phyloP scores from a whole-genome alignment of 2,888 invertebrate species.

The Erynnis tages region DNA sequence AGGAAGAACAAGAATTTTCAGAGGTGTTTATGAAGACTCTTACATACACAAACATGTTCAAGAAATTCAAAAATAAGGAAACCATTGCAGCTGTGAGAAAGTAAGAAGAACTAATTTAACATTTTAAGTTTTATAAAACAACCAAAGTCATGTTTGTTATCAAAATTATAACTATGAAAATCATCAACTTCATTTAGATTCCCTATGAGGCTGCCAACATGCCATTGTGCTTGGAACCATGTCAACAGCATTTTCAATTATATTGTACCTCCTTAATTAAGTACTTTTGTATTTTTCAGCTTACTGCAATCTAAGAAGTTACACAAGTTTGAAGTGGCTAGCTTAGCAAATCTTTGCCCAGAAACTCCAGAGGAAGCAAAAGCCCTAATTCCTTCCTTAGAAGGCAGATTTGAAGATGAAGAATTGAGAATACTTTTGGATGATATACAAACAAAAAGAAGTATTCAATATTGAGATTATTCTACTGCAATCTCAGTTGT shows the following conservation, averaged over 20 bases:
- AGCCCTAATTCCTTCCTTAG: slow-evolving; percentile 97
- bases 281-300: slow-evolving; percentile 74
- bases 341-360: slow-evolving; percentile 98
- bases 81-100: slow-evolving; percentile 97
- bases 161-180: no score
- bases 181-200: no score
- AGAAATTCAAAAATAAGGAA: slow-evolving; percentile 99
- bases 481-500: no score
- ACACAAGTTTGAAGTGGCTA: slow-evolving; percentile 99
- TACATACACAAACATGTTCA: slow-evolving; percentile 97
- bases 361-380: slow-evolving; percentile 99
- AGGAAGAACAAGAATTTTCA: slow-evolving; percentile 98
- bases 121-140: background rate
- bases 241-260: no score
- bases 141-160: no score
- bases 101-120: slow-evolving; percentile 66
- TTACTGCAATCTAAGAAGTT: slow-evolving; percentile 95
- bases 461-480: slow-evolving; percentile 93
- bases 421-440: slow-evolving; percentile 97
- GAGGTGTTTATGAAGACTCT: slow-evolving; percentile 99
- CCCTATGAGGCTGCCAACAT: no score
- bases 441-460: slow-evolving; percentile 98
- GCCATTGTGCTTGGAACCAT: no score
- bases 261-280: background rate
- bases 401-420: slow-evolving; percentile 98